These are phyloP conservation scores for Galerucella calmariensis DNA, from an alignment of 2,888 invertebrate species.

Conservation along the genomic window DNA sequence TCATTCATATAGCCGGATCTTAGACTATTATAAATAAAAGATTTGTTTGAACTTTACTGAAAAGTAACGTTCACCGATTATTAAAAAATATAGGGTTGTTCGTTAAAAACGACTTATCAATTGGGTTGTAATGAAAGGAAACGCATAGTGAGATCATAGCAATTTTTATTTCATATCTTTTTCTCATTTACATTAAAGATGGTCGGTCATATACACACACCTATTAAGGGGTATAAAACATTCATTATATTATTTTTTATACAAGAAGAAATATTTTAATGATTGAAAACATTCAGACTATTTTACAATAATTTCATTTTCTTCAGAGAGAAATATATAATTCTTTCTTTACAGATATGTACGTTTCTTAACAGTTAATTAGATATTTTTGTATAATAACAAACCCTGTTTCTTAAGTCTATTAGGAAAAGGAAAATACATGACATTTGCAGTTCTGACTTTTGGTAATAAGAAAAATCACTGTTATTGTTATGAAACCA, in stretches of 20 bases:
- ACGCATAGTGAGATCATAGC: constrained; percentile 39
- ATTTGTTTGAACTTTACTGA: no score
- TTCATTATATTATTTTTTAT: constrained; percentile 46
- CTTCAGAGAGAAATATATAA: constrained; percentile 19
- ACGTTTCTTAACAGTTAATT: constrained; percentile 41
- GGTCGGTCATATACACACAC: constrained; percentile 44
- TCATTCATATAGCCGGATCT: no score
- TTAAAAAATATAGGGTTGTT: no score
- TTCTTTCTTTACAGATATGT: constrained; percentile 48
- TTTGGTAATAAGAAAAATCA: no score
- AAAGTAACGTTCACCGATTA: no score
- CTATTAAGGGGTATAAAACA: constrained; percentile 57
- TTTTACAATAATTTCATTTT: constrained; percentile 41
- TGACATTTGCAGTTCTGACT: neutral
- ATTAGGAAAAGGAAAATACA: constrained; percentile 24
- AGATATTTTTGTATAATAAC: constrained; percentile 15
- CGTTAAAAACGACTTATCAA: no score
- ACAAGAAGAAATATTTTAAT: constrained; percentile 41
- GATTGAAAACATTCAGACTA: constrained; percentile 36
- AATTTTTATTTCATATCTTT: constrained; percentile 41
- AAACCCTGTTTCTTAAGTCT: constrained; percentile 40
- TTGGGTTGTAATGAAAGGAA: neutral
- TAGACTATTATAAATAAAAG: no score
- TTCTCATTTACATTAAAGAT: constrained; percentile 42
- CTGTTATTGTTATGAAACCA: no score